Conservation (phyloP, 35 echinoderm and acorn worm genomes). For the Apostichopus parvimensis region DNA sequence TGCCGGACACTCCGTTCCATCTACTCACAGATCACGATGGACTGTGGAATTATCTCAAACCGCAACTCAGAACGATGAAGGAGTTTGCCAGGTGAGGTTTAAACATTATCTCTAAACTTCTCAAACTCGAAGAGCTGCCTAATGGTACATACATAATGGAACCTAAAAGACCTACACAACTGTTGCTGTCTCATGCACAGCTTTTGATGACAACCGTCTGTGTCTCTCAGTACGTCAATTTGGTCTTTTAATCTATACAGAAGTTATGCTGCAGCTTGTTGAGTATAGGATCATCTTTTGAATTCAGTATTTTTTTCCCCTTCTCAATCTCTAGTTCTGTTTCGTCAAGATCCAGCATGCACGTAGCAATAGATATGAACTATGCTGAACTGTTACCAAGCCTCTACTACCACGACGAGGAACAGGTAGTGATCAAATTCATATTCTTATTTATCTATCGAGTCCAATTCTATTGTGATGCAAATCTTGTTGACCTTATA, state of each 20-base stretch:
- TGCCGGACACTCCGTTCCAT: slow-evolving; percentile 71
- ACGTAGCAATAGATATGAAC: slow-evolving; percentile 77
- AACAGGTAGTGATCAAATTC: slow-evolving; percentile 54
- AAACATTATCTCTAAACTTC: no score
- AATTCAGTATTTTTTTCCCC: not conserved
- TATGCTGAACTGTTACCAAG: slow-evolving; percentile 80
- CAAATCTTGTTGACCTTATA: not conserved
- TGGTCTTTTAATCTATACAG: no score
- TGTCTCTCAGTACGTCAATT: no score
- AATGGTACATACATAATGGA: no score
- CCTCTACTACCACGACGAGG: slow-evolving; percentile 69
- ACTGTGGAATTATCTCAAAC: slow-evolving; percentile 69
- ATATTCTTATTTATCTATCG: no score
- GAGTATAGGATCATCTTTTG: no score
- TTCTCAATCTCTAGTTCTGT: slow-evolving; percentile 65
- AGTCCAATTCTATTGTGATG: not conserved
- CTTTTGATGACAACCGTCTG: no score
- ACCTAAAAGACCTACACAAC: no score
- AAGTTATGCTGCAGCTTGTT: no score
- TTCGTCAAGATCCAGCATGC: slow-evolving; percentile 72
- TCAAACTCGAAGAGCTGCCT: no score
- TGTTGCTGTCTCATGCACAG: no score
- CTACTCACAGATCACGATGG: slow-evolving; percentile 72
- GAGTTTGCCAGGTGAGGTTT: slow-evolving; percentile 83
- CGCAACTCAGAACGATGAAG: slow-evolving; percentile 65